Conservation (phyloP, 2,797 vertebrate species). For the Myotis findleyi region DNA sequence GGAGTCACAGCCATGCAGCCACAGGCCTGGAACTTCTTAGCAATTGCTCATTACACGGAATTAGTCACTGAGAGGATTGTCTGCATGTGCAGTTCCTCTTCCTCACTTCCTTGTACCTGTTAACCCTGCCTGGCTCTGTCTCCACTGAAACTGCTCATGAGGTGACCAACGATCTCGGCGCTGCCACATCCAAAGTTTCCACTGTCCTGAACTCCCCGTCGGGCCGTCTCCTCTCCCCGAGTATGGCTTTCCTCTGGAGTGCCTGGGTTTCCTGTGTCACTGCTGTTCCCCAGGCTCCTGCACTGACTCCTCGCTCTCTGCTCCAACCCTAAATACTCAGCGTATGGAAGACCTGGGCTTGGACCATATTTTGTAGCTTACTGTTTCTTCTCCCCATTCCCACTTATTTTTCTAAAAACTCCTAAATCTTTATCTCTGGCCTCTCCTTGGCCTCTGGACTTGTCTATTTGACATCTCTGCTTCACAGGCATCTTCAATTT, state of each 20-base stretch:
- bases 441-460: background rate
- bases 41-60: background rate
- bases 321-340: background rate
- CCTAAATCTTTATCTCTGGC: background rate
- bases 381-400: background rate
- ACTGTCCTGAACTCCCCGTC: background rate
- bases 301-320: background rate
- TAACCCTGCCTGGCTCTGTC: background rate
- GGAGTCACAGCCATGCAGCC: background rate
- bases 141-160: background rate
- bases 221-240: no score
- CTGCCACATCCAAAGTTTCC: rapidly evolving
- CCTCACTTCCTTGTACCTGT: background rate
- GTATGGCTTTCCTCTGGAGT: background rate
- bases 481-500: background rate
- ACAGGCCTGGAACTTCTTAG: background rate
- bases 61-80: background rate
- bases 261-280: background rate
- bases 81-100: background rate
- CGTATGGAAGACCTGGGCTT: background rate
- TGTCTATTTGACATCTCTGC: background rate
- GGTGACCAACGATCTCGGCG: rapidly evolving
- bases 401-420: background rate
- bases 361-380: background rate
- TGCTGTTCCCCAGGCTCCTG: rapidly evolving